Percentiles rank a stretch among this genome's conserved stretches.
These are phyloP conservation scores for Myiotriccus ornatus DNA, from an alignment of 2,797 vertebrate genomes.

Conservation along the genomic window DNA sequence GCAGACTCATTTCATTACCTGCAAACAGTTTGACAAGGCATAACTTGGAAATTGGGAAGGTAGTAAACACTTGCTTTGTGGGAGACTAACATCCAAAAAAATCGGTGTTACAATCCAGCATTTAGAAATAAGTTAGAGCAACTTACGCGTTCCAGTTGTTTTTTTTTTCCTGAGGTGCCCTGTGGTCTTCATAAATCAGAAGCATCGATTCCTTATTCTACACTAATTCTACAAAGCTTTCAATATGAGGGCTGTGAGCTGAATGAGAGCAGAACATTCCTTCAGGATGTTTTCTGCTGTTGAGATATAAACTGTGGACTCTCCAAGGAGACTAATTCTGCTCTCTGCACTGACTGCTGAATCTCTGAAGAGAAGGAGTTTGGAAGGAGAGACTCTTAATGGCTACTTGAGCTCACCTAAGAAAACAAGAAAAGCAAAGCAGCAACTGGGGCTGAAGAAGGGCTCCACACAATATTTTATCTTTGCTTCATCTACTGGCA, in stretches of 20 bases:
- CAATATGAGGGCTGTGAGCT: neutral
- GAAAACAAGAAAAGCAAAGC: neutral
- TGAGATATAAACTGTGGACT: neutral
- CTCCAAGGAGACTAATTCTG: neutral
- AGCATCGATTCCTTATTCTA: neutral
- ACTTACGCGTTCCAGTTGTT: neutral
- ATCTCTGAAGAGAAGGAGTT: neutral
- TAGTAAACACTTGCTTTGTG: neutral
- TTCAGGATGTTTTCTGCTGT: neutral
- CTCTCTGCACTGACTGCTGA: neutral
- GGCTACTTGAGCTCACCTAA: neutral
- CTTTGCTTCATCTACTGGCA: neutral
- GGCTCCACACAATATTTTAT: neutral
- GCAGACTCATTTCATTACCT: neutral
- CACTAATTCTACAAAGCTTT: neutral
- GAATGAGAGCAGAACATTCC: neutral
- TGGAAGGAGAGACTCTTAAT: neutral
- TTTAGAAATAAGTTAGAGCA: neutral
- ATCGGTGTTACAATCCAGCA: neutral
- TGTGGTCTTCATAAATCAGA: neutral
- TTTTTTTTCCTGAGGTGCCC: neutral
- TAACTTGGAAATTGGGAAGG: neutral
- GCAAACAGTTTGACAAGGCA: neutral
- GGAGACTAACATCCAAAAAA: neutral
- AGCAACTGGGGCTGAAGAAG: neutral